Evolutionary conservation across 2,113 vertebrate species (phyloP), one percentile per base, ranked within the genome.

Genomic region (Notarius lentiginosus): DNA sequence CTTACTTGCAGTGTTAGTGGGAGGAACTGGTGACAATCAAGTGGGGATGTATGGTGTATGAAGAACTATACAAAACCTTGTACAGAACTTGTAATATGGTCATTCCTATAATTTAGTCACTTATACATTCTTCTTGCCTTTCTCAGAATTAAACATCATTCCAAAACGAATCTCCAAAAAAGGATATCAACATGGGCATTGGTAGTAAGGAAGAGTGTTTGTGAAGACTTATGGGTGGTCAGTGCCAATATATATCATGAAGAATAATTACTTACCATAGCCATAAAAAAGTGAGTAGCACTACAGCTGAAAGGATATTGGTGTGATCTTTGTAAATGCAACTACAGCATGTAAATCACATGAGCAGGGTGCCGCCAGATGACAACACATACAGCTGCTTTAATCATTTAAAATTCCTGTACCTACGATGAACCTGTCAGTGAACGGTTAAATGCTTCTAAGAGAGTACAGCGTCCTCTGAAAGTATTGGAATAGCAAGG

Each of bases 211-310:
- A 73, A 82, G 20, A 47, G 53, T 84, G 65, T 75, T 85, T 73
- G 68, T 81, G 56, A 5, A 41, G 81, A 88, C 24, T 66, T 84
- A 86, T 41, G 14, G 65, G 24, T 56, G 15, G 49, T 86, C 65
- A 83, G 53, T 51, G 66, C 63, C 51, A 68, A 89, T 41, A 79
- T 34, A 34, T 72, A 55, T 87, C 79, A 83, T 85, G 30, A 18
- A 89, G 90, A 85, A 85, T 83, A 83, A 92, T 91, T 87, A 89
- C 91, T 92, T 87, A 92, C 91, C 86, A 60, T 81, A 82, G 90
- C 89, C 86, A 92, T 89, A 93, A 90, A 92, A 77, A 86, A 88
- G 88, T 76, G 81, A 83, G 87, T 82, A 81, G 76, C 68, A 68
- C 55, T 86, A 86, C 30, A 84, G 47, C 70, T 66, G 81, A 76